Evolutionary conservation across 1,140 invertebrate genomes (phyloP).

Genomic region (Drosophila chauvacae): DNA sequence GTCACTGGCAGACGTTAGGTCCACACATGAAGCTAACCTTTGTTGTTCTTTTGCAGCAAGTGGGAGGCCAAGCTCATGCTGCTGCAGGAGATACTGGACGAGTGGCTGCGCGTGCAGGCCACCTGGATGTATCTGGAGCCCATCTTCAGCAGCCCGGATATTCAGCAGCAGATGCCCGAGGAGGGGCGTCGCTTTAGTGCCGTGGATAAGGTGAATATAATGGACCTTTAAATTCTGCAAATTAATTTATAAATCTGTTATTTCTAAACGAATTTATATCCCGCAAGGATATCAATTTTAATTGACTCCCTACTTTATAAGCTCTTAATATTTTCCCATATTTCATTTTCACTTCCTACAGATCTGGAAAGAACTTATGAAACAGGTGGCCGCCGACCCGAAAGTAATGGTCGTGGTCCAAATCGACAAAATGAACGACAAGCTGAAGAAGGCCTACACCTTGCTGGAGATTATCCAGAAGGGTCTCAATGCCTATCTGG

Average conservation of each 20-base stretch:
- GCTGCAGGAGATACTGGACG: constrained; percentile 96
- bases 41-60: constrained; percentile 75
- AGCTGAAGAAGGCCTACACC: constrained; percentile 94
- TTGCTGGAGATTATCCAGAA: constrained; percentile 95
- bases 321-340: neutral
- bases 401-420: constrained; percentile 93
- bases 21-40: constrained; percentile 21
- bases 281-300: neutral
- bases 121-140: constrained; percentile 99
- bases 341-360: constrained; percentile 2
- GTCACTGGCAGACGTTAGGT: constrained; percentile 28
- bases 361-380: constrained; percentile 97
- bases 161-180: constrained; percentile 97
- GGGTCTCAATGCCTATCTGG: constrained; percentile 96
- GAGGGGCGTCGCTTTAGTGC: constrained; percentile 94
- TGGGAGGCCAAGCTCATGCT: constrained; percentile 92
- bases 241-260: too few relatives aligned
- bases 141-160: constrained; percentile 98
- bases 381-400: constrained; percentile 90
- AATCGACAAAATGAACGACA: constrained; percentile 97
- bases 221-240: too few relatives aligned
- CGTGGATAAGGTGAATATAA: constrained; percentile 90
- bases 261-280: neutral
- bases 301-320: neutral
- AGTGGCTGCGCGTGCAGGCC: constrained; percentile 97